Evolutionary conservation across 2,797 vertebrate genomes (phyloP).

Genomic region (Platalea minor): DNA sequence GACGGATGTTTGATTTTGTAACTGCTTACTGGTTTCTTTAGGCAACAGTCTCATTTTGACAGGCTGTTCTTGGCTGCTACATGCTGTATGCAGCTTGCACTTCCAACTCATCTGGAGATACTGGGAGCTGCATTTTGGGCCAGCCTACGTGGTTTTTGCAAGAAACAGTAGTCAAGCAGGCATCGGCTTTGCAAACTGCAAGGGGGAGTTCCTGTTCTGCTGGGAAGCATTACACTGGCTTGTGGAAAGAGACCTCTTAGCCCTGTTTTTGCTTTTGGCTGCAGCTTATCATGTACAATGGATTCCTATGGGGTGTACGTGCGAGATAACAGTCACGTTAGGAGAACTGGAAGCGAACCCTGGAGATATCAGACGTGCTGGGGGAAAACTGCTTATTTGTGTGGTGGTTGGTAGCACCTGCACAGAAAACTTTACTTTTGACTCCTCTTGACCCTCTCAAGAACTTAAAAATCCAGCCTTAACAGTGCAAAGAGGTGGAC

Average conservation of each 20-base stretch:
- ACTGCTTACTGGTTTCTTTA: not conserved
- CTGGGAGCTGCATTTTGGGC: not conserved
- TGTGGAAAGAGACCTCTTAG: not conserved
- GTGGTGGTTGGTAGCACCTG: not conserved
- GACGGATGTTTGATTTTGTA: not conserved
- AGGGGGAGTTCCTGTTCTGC: not conserved
- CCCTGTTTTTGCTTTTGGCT: not conserved
- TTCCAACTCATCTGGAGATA: not conserved
- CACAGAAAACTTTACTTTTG: not conserved
- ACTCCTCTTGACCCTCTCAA: not conserved
- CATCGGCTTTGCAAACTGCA: not conserved
- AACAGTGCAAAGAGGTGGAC: not conserved
- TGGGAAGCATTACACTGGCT: not conserved
- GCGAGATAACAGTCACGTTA: rapidly evolving
- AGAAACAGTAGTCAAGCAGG: not conserved
- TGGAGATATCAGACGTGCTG: not conserved
- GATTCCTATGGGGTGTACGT: not conserved
- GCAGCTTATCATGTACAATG: not conserved
- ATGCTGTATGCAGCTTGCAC: not conserved
- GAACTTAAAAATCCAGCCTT: not conserved
- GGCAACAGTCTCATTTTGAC: not conserved
- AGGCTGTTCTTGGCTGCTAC: not conserved
- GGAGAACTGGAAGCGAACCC: not conserved
- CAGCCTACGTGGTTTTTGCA: not conserved
- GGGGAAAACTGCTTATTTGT: not conserved